Base-by-base conservation (phyloP, 2,113 vertebrate species). In the Terrapene triunguis region DNA sequence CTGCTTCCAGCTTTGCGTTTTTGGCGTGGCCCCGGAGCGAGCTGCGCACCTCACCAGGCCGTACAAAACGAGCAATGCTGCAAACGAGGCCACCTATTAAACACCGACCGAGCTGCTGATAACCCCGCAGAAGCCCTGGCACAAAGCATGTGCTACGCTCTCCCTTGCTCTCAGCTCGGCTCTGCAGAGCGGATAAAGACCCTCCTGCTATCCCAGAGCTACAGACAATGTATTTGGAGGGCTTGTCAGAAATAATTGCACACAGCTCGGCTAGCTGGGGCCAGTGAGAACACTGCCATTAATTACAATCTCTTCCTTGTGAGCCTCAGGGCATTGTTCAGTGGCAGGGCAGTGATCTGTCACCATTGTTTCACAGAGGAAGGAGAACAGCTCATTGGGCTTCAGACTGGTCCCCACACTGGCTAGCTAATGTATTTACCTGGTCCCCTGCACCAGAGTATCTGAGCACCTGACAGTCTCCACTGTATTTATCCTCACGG, bases 351-450 rank as follows among this genome's bases (percentile, higher is more conserved):
- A 55, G 32, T 62, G 90, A 42, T 44, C 57, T 69, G 72, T 53
- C 0, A 51, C 21, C 0, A 1, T 5, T 80, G 6, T 9, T 80
- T 24, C 27, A 29, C 48, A 35, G 85, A 11, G 9, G 19, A 16
- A 54, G 47, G 51, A 8, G 6, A 3, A 38, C 10, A 47, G 5
- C 8, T 44, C 29, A 44, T 24, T 0, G 1, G 1, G 11, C 69
- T 6, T 81, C 50, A n/a, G 50, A 50, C 5, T 16, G 25, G 76
- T 38, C 72, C 72, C 72, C 22, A n/a, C 19, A 1, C 38, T 5
- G n/a, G 38, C 69, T 17, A 72, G 35, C 69, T 4, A 38, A 38
- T 24, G 38, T 11, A 44, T 22, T 76, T 25, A 22, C 11, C 38
- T 25, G 24, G 38, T 12, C 5, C 22, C 38, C 6, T 4, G 17